Evolutionary conservation across 1,140 invertebrate genomes (phyloP).

Genomic region (Formica selysi): DNA sequence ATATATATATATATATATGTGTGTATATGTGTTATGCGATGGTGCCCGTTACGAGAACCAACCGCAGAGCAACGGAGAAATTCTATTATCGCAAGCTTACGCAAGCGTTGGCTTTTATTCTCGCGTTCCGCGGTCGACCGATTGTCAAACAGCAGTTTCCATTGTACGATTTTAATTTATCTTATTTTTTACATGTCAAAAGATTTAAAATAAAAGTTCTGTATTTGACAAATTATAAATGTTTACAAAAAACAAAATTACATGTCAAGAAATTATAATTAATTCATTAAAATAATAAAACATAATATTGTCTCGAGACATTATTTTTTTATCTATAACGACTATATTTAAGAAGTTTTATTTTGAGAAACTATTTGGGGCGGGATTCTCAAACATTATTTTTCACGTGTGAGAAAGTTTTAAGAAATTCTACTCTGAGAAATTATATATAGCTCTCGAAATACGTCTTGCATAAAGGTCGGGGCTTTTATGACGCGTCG

Average conservation of each 20-base stretch:
- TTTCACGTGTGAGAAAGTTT: not conserved
- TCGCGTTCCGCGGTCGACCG: not conserved
- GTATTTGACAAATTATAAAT: not conserved
- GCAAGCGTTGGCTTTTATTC: conserved; percentile 26
- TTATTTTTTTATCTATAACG: not conserved
- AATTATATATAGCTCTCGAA: not conserved
- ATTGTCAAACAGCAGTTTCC: conserved; percentile 10
- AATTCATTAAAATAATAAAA: not conserved
- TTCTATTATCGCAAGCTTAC: conserved; percentile 28
- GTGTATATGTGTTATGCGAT: not conserved
- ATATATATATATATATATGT: not conserved
- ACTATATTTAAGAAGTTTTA: not conserved
- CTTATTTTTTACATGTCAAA: not conserved
- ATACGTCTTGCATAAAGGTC: conserved; percentile 30
- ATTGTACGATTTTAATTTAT: not conserved
- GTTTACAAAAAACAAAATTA: not conserved
- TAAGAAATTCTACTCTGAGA: not conserved
- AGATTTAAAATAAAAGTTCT: not conserved
- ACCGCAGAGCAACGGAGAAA: conserved; percentile 28
- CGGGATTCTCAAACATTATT: not conserved
- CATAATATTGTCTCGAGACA: not conserved
- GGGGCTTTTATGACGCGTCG: not conserved
- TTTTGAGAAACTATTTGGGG: not conserved
- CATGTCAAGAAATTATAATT: not conserved
- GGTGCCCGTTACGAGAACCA: not conserved